phyloP scores from a whole-genome alignment of 2,888 invertebrate species.

The Lissonota sp. region DNA sequence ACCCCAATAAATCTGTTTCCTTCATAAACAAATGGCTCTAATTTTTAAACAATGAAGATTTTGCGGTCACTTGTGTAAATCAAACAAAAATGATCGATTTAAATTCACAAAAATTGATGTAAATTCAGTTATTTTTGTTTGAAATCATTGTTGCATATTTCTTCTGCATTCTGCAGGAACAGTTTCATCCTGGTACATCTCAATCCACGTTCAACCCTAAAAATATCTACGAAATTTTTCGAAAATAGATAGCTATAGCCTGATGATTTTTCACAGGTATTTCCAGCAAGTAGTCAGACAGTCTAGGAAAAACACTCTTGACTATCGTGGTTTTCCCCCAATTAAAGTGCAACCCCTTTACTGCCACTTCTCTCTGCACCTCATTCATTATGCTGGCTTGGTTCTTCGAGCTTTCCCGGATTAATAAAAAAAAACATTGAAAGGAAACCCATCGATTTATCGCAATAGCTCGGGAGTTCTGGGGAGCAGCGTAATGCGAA shows the following conservation, averaged over 20 bases:
- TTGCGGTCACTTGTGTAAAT: no score
- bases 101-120: no score
- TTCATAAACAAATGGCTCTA: no score
- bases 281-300: not conserved
- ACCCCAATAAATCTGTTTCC: no score
- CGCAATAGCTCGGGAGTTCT: constrained; percentile 11
- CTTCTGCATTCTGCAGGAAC: no score
- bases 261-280: not conserved
- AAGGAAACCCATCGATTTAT: constrained; percentile 26
- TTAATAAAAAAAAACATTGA: constrained; percentile 21
- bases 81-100: no score
- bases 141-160: no score
- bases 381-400: constrained; percentile 2
- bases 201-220: not conserved
- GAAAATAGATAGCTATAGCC: not conserved
- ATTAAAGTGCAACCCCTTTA: constrained; percentile 1
- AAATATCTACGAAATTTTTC: not conserved
- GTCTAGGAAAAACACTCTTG: not conserved
- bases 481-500: constrained; percentile 29
- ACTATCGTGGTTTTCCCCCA: constrained; percentile 22
- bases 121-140: no score
- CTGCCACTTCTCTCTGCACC: not conserved
- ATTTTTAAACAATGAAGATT: no score
- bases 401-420: constrained; percentile 23
- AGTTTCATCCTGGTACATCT: no score